Evolutionary conservation across 1,140 invertebrate species (phyloP), one percentile per base, ranked within the genome.

Genomic region (Leptinotarsa defecta): DNA sequence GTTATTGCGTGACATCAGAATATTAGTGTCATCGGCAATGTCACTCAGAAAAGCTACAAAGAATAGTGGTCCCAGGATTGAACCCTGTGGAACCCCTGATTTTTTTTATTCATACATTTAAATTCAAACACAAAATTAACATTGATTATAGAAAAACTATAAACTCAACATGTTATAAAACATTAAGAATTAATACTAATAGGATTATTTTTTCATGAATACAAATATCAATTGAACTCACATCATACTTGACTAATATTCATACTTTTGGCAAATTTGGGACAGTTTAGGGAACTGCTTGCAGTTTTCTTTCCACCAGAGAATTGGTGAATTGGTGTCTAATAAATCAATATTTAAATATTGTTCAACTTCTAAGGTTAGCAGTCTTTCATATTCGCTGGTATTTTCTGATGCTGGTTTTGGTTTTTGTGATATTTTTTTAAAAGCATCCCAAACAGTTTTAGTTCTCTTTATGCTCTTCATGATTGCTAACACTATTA

Each of bases 241-340:
- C 15, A 6, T 65, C 24, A 34, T 5, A 34, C 19, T 3, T 13
- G 4, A 20, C 63, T 65, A 65, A 57, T 57, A 57, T 3, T 57
- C 49, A 57, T 57, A 57, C 27, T 34, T 34, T 34, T 34, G 5
- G 27, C 6, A 34, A 34, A 8, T 34, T 34, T 34, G 27, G 27
- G 27, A 8, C 6, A 8, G 27, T 34, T 34, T 34, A 34, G 27
- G 27, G 1, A 6, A 34, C 27, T 34, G 27, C 5, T 34, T 34
- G 27, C 27, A 34, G n/a, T 57, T 57, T 57, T 65, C 63, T n/a
- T 65, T 24, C 20, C 20, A 65, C 63, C 63, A 65, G 0, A 65
- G 63, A 65, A 65, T 22, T 65, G 63, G 63, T 65, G 63, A 65
- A 65, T 65, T n/a, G n/a, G n/a, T 65, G 63, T 65, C 2, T 65